Evolutionary conservation across 2,888 invertebrate species (phyloP).

Genomic region (Harpagoxenus sublaevis): DNA sequence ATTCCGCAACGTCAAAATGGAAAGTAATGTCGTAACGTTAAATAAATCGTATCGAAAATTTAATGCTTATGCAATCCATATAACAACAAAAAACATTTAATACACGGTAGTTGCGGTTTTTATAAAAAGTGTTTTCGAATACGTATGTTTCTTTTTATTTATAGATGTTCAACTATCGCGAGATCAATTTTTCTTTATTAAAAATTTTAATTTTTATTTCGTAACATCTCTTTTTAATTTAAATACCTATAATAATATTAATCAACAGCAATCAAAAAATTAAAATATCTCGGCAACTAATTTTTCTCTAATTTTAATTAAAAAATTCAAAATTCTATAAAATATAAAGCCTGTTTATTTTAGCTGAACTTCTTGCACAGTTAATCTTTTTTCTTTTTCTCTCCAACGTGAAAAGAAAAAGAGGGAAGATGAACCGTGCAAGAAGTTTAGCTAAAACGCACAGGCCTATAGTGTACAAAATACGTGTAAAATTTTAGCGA

Average conservation of each 20-base stretch:
- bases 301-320: constrained; percentile 1
- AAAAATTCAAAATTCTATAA: not conserved
- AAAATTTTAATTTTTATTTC: not conserved
- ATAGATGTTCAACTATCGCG: not conserved
- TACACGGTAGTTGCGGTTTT: not conserved
- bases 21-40: not conserved
- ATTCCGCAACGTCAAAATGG: not conserved
- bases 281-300: not conserved
- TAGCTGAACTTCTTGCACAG: too few species aligned
- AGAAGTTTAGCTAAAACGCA: too few species aligned
- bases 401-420: too few species aligned
- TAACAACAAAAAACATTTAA: not conserved
- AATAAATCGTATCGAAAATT: not conserved
- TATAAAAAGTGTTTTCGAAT: not conserved
- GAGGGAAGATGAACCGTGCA: too few species aligned
- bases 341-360: not conserved
- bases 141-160: not conserved
- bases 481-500: not conserved
- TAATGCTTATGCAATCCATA: not conserved
- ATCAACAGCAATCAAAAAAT: too few species aligned
- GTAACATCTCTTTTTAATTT: not conserved
- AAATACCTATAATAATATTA: not conserved
- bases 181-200: not conserved
- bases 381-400: too few species aligned
- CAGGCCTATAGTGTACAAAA: not conserved